phyloP scores from a whole-genome alignment of 1,140 invertebrate species.

The Drosophila subpulchrella region DNA sequence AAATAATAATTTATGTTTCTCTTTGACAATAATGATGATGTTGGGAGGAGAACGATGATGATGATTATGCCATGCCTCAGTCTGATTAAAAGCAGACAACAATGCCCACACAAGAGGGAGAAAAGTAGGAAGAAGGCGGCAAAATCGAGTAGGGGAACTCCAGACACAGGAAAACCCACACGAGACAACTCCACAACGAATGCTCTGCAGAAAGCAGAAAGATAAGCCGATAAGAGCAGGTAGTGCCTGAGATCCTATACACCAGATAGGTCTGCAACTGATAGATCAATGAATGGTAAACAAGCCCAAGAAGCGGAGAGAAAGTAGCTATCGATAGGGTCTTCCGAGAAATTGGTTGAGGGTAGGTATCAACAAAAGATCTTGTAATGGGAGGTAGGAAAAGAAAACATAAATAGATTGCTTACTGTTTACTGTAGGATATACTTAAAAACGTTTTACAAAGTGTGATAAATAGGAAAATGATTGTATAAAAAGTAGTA shows the following conservation, averaged over 20 bases:
- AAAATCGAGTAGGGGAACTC: slow-evolving; percentile 19
- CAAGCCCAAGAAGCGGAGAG: slow-evolving; percentile 1
- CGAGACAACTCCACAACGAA: not conserved
- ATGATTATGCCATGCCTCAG: slow-evolving; percentile 63
- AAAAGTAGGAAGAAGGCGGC: slow-evolving; percentile 5
- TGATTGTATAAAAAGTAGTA: not conserved
- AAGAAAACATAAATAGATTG: not conserved
- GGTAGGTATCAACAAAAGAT: slow-evolving; percentile 24
- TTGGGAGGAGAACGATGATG: slow-evolving; percentile 48
- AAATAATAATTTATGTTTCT: slow-evolving; percentile 63
- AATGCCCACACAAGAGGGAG: slow-evolving; percentile 42
- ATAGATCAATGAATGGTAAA: slow-evolving; percentile 47
- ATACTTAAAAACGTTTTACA: not conserved
- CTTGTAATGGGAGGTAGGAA: slow-evolving; percentile 12
- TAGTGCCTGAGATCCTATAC: slow-evolving; percentile 32
- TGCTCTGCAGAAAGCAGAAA: slow-evolving; percentile 11
- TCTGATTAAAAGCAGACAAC: slow-evolving; percentile 67
- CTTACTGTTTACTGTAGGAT: not conserved
- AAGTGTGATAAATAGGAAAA: slow-evolving; percentile 1
- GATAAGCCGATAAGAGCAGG: slow-evolving; percentile 47
- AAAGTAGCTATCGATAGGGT: slow-evolving; percentile 32
- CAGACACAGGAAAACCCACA: slow-evolving; percentile 39
- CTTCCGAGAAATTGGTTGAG: slow-evolving; percentile 29
- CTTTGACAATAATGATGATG: slow-evolving; percentile 51
- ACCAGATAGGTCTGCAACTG: slow-evolving; percentile 21